Conservation (phyloP, 2,113 vertebrate genomes). For the Chelonoidis abingdonii region DNA sequence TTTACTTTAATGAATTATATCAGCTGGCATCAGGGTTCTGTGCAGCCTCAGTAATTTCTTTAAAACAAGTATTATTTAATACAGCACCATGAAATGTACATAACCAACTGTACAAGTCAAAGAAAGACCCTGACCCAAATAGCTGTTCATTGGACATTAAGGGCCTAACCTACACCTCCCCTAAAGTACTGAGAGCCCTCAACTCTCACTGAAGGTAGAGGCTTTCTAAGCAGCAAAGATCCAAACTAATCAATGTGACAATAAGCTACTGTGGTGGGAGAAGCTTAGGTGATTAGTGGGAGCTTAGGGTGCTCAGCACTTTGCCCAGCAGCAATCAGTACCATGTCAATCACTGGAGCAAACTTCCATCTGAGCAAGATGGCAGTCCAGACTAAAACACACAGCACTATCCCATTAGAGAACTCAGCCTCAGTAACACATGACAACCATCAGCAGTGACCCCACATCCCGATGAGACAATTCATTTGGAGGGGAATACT, state of each 20-base stretch:
- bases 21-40: neutral
- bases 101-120: neutral
- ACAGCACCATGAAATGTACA: neutral
- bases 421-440: neutral
- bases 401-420: neutral
- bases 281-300: neutral
- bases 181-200: too few species aligned
- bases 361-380: neutral
- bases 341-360: neutral
- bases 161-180: neutral
- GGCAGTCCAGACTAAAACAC: neutral
- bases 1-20: conserved; percentile 13
- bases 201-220: neutral
- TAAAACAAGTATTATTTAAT: neutral
- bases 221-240: neutral
- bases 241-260: neutral
- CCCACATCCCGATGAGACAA: too few species aligned
- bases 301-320: neutral
- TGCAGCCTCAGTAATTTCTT: neutral
- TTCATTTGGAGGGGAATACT: too few species aligned
- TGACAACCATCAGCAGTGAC: too few species aligned
- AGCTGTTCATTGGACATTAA: too few species aligned
- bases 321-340: neutral
- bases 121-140: neutral
- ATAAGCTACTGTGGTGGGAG: neutral